Evolutionary conservation across 2,888 invertebrate species (phyloP), one percentile per base, ranked within the genome.

Genomic region (Polyommatus icarus): DNA sequence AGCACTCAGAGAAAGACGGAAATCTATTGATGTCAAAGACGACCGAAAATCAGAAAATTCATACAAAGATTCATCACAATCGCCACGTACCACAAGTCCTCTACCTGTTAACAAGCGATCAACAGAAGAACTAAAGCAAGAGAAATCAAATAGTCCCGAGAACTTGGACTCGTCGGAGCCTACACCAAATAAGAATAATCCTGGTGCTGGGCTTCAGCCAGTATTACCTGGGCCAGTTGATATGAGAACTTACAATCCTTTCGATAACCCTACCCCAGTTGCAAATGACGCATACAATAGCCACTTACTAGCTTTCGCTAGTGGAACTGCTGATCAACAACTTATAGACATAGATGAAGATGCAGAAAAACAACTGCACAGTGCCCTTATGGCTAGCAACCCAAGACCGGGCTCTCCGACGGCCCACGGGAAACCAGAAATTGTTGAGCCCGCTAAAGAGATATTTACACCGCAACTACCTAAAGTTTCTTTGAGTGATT

Each of bases 141-240:
- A 77, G 36, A 81, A 81, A 54, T 73, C 77, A 15, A 78, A 78
- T 46, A 91, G 95, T 18, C 95, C 95, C 6, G 92, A 87, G 76
- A 83, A 83, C 24, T 80, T 79, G 4, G 87, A 87, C 18, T 82
- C 83, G 24, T 80, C 85, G 32, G 82, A 82, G 18, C 88, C 90
- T 5, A 87, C 88, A 7, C 81, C 84, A n/a, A 81, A 83, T 73
- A 84, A 84, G 76, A 81, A 77, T 77, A 81, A 82, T 20, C 81
- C 85, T 7, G 87, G 86, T 0, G 81, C 88, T 46, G 88, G 87
- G 24, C 90, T 97, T 8, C 95, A 96, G 82, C 96, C 97, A 0
- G 95, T 98, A 76, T 88, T 98, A 80, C 98, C 98, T 0, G 98
- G 97, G 1, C 98, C 98, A 0, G 98, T 98, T 0, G 98, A 98